Percentiles rank a stretch among this genome's conserved stretches.
phyloP scores from a whole-genome alignment of 2,113 vertebrate genomes.

The Thryonomys swinderianus region DNA sequence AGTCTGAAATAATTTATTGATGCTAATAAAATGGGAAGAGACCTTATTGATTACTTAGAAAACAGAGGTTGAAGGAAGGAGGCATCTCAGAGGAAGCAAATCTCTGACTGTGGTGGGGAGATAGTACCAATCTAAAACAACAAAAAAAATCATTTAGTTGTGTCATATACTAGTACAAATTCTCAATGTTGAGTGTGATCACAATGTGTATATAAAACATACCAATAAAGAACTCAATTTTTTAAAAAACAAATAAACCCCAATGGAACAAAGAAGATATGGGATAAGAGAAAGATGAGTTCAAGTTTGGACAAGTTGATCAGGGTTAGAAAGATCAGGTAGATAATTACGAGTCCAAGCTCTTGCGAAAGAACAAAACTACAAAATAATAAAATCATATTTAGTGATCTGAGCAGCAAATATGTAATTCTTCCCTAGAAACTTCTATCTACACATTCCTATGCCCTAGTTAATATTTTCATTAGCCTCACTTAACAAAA shows the following conservation, averaged over 20 bases:
- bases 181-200: too few relatives aligned
- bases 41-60: background rate
- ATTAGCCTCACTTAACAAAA: background rate
- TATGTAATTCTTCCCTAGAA: background rate
- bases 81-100: background rate
- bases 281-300: background rate
- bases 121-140: background rate
- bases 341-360: background rate
- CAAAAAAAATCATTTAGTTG: too few relatives aligned
- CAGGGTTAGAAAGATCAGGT: background rate
- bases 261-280: background rate
- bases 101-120: background rate
- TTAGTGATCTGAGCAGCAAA: background rate
- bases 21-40: background rate
- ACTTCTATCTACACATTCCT: constrained; percentile 4
- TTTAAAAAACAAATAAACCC: too few relatives aligned
- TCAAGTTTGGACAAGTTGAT: background rate
- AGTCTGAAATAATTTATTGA: background rate
- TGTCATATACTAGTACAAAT: too few relatives aligned
- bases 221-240: too few relatives aligned
- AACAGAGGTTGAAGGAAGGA: background rate
- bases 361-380: background rate
- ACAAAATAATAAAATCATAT: background rate
- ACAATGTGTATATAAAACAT: too few relatives aligned
- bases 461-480: background rate